Percentiles rank a stretch among this genome's conserved stretches.
Evolutionary conservation across 1,140 invertebrate genomes (phyloP).

Genomic region (Zaprionus davidi): DNA sequence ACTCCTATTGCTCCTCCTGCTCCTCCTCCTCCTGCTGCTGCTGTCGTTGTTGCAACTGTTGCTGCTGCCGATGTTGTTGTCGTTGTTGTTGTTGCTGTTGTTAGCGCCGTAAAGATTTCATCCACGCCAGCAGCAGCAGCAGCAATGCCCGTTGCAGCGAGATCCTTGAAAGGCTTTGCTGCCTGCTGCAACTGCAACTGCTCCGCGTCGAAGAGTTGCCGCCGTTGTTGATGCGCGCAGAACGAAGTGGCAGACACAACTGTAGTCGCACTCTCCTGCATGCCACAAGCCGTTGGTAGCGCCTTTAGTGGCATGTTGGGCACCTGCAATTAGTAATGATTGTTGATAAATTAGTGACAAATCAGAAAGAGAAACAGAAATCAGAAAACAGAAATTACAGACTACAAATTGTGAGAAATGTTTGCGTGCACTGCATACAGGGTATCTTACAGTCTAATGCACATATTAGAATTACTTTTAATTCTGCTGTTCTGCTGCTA

Average conservation of each 20-base stretch:
- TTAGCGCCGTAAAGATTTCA: conserved; percentile 59
- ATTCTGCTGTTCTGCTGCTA: not conserved
- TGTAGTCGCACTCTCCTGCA: conserved; percentile 10
- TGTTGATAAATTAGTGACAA: conserved; percentile 15
- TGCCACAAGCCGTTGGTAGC: conserved; percentile 23
- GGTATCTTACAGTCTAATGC: not conserved
- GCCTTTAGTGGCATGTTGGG: conserved; percentile 79
- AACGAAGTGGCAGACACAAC: conserved; percentile 26
- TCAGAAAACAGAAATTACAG: conserved; percentile 40
- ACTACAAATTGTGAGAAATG: conserved; percentile 23
- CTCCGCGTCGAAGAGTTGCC: conserved; percentile 71
- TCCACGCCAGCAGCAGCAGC: conserved; percentile 41
- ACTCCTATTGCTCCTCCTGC: not conserved
- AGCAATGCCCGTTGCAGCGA: conserved; percentile 22
- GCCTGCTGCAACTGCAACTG: conserved; percentile 55
- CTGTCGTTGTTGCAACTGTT: conserved; percentile 32
- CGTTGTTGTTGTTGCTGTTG: conserved; percentile 46
- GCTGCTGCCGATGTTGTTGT: conserved; percentile 28
- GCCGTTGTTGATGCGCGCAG: conserved; percentile 65
- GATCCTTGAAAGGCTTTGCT: conserved; percentile 50
- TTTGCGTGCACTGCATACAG: too few relatives aligned
- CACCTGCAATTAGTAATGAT: conserved; percentile 75
- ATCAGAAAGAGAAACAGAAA: conserved; percentile 8
- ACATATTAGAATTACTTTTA: too few relatives aligned
- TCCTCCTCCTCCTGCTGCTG: not conserved